Evolutionary conservation across 2,797 vertebrate genomes (phyloP), one percentile per base, ranked within the genome.

Genomic region (Carapus acus): DNA sequence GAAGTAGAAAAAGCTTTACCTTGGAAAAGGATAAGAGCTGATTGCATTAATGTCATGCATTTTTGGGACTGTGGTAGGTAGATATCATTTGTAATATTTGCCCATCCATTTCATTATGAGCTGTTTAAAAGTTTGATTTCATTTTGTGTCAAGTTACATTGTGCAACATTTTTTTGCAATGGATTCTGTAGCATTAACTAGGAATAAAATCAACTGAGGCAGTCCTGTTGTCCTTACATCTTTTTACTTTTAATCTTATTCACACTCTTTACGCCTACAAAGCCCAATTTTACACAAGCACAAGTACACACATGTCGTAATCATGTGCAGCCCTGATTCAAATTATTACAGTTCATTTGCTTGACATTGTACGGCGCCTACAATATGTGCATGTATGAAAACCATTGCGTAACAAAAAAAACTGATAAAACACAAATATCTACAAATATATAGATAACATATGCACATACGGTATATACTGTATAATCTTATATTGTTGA

Each of bases 1-100:
- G 87, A 60, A 93, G 90, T 52, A 86, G 82, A 36, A 91, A 88
- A 76, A 92, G 88, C 69, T 91, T 94, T 60, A 85, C 86, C 31
- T 41, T 91, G 49, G 89, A 89, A 8, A 90, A 90, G 53, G 76
- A 85, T 29, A 80, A 79, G 21, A 77, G 38, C 43, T 77, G 39
- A 43, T 16, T 61, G 40, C 53, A 13, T 13, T 6, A 18, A 21
- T 2, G 5, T 12, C 8, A 13, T 7, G 29, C 42, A 9, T 17
- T 36, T 18, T 19, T n/a, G n/a, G n/a, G n/a, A n/a, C n/a, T n/a
- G n/a, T n/a, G n/a, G n/a, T n/a, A n/a, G n/a, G n/a, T 36, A 36
- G 34, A 15, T 22, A 15, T 2, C 37, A 19, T 31, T 31, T 29
- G 6, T 8, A 1, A 48, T 12, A 31, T 19, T 16, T 1, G 41